A percentile compares a stretch with the other conserved stretches of the same genome.
phyloP scores from a whole-genome alignment of 2,797 vertebrate species.

The Diplodus sargus region DNA sequence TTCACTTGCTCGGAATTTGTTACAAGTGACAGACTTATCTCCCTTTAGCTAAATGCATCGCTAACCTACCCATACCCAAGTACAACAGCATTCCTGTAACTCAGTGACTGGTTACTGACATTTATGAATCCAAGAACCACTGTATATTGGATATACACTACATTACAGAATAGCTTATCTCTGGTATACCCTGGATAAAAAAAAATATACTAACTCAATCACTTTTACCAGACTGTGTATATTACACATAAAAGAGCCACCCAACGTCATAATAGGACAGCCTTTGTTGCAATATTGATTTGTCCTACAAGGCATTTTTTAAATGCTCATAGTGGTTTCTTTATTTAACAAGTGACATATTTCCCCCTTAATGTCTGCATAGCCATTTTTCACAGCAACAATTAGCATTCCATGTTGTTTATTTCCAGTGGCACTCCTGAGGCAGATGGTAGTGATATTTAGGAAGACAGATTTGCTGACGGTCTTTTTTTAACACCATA shows the following conservation, averaged over 20 bases:
- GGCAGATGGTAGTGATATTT: constrained; percentile 56
- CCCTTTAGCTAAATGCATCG: neutral
- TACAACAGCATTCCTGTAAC: neutral
- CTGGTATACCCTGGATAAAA: neutral
- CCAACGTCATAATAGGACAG: constrained; percentile 41
- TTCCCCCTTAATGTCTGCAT: constrained; percentile 54
- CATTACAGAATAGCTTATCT: neutral
- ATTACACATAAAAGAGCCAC: constrained; percentile 50
- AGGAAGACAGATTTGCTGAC: constrained; percentile 30
- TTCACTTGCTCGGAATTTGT: constrained; percentile 41
- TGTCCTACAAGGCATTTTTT: constrained; percentile 33
- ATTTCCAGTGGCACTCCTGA: constrained; percentile 47
- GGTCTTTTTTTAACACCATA: neutral
- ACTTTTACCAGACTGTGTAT: constrained; percentile 34
- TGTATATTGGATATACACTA: neutral
- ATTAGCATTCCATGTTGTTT: constrained; percentile 51
- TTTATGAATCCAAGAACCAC: constrained; percentile 1
- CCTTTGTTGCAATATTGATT: constrained; percentile 54
- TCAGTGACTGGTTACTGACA: neutral
- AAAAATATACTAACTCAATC: constrained; percentile 24
- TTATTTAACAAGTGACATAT: constrained; percentile 55
- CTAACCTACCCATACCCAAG: constrained; percentile 12
- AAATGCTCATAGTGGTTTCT: constrained; percentile 43
- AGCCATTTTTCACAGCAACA: constrained; percentile 63
- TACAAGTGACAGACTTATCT: constrained; percentile 39